Percentiles rank a stretch among this genome's conserved stretches.
These are phyloP conservation scores for Acanthaster planci DNA, from an alignment of 35 echinoderm and acorn worm genomes.

Conservation along the genomic window DNA sequence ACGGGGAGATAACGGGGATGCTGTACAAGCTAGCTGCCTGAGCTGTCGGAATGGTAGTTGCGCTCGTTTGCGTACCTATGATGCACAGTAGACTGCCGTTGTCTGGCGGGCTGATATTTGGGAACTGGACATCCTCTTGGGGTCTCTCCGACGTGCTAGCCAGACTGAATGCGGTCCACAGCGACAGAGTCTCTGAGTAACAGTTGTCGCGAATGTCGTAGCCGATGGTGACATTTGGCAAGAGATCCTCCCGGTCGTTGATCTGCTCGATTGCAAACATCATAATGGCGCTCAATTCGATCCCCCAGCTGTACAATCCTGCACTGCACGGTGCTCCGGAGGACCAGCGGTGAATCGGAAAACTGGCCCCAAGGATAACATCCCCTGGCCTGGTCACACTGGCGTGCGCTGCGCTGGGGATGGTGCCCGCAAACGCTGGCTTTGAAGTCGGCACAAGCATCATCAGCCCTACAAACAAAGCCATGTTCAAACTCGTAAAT, in stretches of 20 bases:
- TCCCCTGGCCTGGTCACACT: neutral
- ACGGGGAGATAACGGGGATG: conserved; percentile 16
- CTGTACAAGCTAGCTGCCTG: neutral
- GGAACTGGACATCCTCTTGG: neutral
- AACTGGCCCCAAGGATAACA: conserved; percentile 5
- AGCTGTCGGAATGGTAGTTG: neutral
- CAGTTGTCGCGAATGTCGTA: conserved; percentile 53
- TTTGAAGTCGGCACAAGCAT: neutral
- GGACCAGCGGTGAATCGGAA: neutral
- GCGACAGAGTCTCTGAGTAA: neutral
- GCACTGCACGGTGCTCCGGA: neutral
- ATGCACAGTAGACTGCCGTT: conserved; percentile 1
- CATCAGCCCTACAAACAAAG: neutral
- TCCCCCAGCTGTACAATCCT: neutral
- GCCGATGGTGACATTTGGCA: conserved; percentile 44
- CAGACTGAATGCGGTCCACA: neutral
- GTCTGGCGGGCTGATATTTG: neutral
- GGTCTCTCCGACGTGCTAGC: neutral
- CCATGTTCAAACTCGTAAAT: too few relatives aligned
- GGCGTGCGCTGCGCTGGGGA: neutral
- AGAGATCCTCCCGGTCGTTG: conserved; percentile 23
- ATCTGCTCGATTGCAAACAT: conserved; percentile 42
- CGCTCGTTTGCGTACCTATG: conserved; percentile 23
- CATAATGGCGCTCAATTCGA: conserved; percentile 27
- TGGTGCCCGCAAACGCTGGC: neutral